Base-by-base conservation (phyloP, 2,113 vertebrate genomes). In the Dendrocopos noguchii region DNA sequence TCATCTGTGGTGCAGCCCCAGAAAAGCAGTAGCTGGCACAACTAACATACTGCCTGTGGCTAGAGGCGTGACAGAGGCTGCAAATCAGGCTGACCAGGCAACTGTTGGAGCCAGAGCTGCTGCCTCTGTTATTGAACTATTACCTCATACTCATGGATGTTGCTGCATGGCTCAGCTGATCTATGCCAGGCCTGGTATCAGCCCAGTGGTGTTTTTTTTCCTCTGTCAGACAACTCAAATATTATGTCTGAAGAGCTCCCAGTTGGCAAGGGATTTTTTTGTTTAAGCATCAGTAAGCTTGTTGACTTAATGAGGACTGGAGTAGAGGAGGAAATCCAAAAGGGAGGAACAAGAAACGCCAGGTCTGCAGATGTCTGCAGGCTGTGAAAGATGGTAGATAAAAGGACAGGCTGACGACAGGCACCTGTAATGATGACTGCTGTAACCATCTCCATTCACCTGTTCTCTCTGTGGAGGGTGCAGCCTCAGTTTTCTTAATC, bases 11-110 rank as follows among this genome's bases (percentile, higher is more conserved):
- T 74, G 46, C 83, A 86, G 73, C 73, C 52, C 34, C 36, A n/a
- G 91, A 66, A 88, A 80, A 90, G 68, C 68, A 59, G 27, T 31
- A 60, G 70, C 47, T 96, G 93, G 88, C 86, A 78, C 56, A 36
- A 4, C 46, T 77, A 25, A 9, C 10, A 10, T 2, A 0, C 4
- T 2, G 44, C 6, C 2, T 13, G 1, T 74, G 85, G 92, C 88
- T 80, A 70, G 27, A 66, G 65, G 86, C 34, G 9, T 68, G 73
- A 64, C 3, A 1, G 4, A 25, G 75, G 47, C n/a, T 73, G 46
- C 65, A n/a, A 10, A n/a, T 34, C 42, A 15, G 76, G 71, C 88
- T 80, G 83, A 79, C 24, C 34, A 36, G 44, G 68, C 64, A 52
- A 56, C 42, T 61, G 72, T 50, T 0, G 0, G 66, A 73, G 85